A percentile compares a stretch with the other conserved stretches of the same genome.
Conservation (phyloP, 2,888 invertebrate genomes). For the Drosophila planitibia region DNA sequence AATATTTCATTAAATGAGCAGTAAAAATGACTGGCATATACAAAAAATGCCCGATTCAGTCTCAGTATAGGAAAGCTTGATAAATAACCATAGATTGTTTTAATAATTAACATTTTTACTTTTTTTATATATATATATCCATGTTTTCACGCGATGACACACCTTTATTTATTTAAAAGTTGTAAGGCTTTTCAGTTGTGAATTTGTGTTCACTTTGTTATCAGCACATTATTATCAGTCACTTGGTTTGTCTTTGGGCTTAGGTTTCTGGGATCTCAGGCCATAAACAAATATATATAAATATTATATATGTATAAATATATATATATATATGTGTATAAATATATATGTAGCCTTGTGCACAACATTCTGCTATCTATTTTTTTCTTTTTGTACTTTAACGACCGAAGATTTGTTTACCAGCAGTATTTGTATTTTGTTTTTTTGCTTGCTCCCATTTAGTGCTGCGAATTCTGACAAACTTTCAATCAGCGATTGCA, state of each 20-base stretch:
- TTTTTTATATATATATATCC: neutral
- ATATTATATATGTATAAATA: neutral
- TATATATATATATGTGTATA: neutral
- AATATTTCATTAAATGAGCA: neutral
- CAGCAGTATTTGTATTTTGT: neutral
- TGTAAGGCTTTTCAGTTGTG: neutral
- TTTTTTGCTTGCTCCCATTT: conserved; percentile 10
- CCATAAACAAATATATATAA: neutral
- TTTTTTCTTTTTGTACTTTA: neutral
- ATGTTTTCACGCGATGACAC: conserved; percentile 7
- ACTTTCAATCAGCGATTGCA: conserved; percentile 1
- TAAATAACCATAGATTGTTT: neutral
- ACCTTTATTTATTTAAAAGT: conserved; percentile 29
- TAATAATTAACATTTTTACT: neutral
- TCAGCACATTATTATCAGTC: conserved; percentile 46
- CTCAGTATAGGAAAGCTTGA: neutral
- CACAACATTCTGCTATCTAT: conserved; percentile 19
- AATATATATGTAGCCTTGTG: neutral
- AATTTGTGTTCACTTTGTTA: conserved; percentile 31
- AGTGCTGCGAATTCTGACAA: neutral
- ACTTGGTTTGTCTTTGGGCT: conserved; percentile 11
- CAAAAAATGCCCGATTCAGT: neutral
- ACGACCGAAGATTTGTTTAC: neutral
- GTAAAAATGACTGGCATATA: neutral
- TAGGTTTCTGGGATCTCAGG: conserved; percentile 10